phyloP scores from a whole-genome alignment of 2,113 vertebrate species.

The Stegastes partitus region DNA sequence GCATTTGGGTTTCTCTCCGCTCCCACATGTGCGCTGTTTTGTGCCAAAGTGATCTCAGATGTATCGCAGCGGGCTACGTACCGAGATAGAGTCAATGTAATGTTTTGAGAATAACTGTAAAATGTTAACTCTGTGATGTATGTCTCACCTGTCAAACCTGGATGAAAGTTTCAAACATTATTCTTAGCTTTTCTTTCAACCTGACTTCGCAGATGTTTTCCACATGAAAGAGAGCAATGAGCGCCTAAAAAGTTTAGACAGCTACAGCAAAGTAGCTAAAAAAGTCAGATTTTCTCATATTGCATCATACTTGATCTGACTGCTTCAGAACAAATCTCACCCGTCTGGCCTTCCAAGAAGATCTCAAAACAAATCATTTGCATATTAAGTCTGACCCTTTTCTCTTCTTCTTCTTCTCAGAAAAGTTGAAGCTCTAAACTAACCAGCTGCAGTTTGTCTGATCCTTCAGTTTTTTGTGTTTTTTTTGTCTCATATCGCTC shows the following conservation, averaged over 20 bases:
- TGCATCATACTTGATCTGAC: conserved; percentile 25
- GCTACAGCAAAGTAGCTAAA: conserved; percentile 25
- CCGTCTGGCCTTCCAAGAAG: conserved; percentile 26
- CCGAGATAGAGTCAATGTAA: background rate
- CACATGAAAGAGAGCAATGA: conserved; percentile 27
- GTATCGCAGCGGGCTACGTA: background rate
- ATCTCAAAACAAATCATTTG: conserved; percentile 35
- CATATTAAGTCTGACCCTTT: conserved; percentile 34
- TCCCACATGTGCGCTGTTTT: conserved; percentile 22
- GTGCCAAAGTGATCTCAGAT: conserved; percentile 23
- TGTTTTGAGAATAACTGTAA: conserved; percentile 3
- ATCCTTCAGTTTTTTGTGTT: conserved; percentile 34
- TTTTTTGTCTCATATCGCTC: conserved; percentile 38
- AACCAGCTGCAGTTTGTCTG: conserved; percentile 60
- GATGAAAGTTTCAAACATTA: conserved; percentile 8
- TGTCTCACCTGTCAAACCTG: background rate
- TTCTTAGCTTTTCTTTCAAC: conserved; percentile 2
- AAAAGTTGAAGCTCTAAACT: conserved; percentile 39
- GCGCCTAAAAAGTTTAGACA: conserved; percentile 16
- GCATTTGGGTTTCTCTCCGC: conserved; percentile 10
- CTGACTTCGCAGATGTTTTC: conserved; percentile 22
- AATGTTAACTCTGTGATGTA: background rate
- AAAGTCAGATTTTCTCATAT: conserved; percentile 8
- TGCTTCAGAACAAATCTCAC: conserved; percentile 40
- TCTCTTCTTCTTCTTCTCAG: conserved; percentile 6